These are phyloP conservation scores for Urocynchramus pylzowi DNA, from an alignment of 2,113 vertebrate genomes.

Conservation along the genomic window DNA sequence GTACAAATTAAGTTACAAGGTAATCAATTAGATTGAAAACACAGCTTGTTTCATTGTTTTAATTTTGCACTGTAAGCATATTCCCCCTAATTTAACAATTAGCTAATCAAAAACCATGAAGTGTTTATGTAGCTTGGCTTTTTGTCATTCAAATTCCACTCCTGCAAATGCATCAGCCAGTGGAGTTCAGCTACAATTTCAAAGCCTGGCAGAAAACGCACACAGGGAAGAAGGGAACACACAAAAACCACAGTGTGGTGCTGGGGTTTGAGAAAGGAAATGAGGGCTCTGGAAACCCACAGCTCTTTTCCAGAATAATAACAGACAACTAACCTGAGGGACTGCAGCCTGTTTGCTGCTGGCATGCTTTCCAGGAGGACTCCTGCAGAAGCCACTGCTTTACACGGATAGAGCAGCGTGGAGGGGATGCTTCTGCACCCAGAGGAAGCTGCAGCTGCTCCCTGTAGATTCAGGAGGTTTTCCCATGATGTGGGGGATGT, in stretches of 20 bases:
- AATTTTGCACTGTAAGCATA: conserved; percentile 46
- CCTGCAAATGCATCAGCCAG: neutral
- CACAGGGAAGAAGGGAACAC: neutral
- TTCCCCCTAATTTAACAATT: conserved; percentile 40
- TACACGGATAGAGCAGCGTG: fast-evolving
- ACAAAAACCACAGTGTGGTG: neutral
- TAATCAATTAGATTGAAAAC: conserved; percentile 53
- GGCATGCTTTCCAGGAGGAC: neutral
- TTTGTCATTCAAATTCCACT: conserved; percentile 47
- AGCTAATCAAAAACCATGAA: conserved; percentile 47
- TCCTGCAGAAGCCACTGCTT: neutral
- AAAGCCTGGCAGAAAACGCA: neutral
- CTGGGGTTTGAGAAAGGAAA: neutral
- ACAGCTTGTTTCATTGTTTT: conserved; percentile 58
- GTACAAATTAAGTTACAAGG: conserved; percentile 62
- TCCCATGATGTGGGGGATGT: neutral
- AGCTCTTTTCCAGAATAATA: neutral
- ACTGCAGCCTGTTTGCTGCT: neutral
- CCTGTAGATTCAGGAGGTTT: neutral
- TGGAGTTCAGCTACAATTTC: neutral
- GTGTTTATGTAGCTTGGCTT: conserved; percentile 20
- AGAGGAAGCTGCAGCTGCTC: neutral
- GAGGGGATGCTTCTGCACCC: neutral
- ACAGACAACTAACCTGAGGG: neutral
- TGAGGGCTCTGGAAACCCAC: neutral